Evolutionary conservation across 2,888 invertebrate species (phyloP).

Genomic region (Brachypterus glaber): DNA sequence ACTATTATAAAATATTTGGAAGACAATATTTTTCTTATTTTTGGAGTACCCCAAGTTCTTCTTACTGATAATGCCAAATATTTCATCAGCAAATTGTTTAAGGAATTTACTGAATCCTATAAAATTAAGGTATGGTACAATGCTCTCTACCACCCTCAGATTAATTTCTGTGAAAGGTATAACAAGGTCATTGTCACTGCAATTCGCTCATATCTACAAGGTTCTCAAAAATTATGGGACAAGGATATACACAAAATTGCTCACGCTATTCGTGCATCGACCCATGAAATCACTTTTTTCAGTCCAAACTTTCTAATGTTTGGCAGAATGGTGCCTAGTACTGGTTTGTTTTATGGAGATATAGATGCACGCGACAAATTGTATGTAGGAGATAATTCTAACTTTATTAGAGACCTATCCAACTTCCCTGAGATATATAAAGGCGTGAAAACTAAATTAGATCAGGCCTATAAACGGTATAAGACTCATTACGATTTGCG

Average conservation of each 20-base stretch:
- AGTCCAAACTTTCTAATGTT: slow-evolving; percentile 22
- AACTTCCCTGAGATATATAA: too few species aligned
- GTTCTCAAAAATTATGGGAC: slow-evolving; percentile 22
- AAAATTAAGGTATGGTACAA: slow-evolving; percentile 21
- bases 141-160: slow-evolving; percentile 28
- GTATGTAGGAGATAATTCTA: not conserved
- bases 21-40: too few species aligned
- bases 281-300: slow-evolving; percentile 20
- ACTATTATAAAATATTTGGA: too few species aligned
- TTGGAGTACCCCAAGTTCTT: slow-evolving; percentile 17
- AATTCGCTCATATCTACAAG: slow-evolving; percentile 20
- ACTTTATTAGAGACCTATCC: slow-evolving; percentile 2
- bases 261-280: too few species aligned
- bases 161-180: slow-evolving; percentile 29
- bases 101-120: slow-evolving; percentile 9
- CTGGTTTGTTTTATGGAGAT: slow-evolving; percentile 13
- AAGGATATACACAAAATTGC: too few species aligned
- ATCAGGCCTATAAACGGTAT: slow-evolving; percentile 11
- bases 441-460: too few species aligned
- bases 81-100: too few species aligned
- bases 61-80: slow-evolving; percentile 21
- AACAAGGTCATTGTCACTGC: slow-evolving; percentile 27
- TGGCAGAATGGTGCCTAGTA: slow-evolving; percentile 18
- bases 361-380: too few species aligned
- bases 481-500: slow-evolving; percentile 14